Evolutionary conservation across 2,888 invertebrate genomes (phyloP).

Genomic region (Xanthorhoe designata): DNA sequence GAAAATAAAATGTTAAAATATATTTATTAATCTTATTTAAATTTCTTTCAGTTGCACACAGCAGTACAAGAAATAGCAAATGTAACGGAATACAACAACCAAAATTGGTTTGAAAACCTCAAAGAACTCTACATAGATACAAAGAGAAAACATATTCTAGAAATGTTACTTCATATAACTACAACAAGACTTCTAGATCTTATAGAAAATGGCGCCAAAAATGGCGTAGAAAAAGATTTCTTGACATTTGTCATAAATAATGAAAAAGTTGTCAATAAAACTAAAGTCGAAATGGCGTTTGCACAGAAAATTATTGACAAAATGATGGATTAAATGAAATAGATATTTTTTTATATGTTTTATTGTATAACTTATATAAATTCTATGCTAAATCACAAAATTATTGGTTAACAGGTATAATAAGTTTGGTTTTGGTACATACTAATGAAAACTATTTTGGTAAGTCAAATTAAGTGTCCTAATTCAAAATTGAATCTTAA

Average conservation of each 20-base stretch:
- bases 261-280: conserved; percentile 47
- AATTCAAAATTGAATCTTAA: too few species aligned
- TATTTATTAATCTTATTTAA: too few species aligned
- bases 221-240: conserved; percentile 54
- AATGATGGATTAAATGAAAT: conserved; percentile 9
- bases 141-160: conserved; percentile 49
- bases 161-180: conserved; percentile 61
- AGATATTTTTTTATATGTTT: background rate
- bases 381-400: conserved; percentile 33
- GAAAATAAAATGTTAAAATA: too few species aligned
- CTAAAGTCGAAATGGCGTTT: conserved; percentile 56
- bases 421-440: too few species aligned
- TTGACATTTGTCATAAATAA: conserved; percentile 51
- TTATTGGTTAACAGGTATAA: conserved; percentile 9
- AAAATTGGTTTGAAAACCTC: conserved; percentile 64
- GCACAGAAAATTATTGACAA: conserved; percentile 56
- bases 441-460: too few species aligned
- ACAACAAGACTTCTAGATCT: conserved; percentile 55
- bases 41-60: conserved; percentile 65
- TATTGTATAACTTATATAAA: background rate
- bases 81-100: conserved; percentile 59
- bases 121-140: conserved; percentile 58
- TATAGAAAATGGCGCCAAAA: conserved; percentile 58
- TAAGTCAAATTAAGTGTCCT: too few species aligned
- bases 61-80: conserved; percentile 62